phyloP scores from a whole-genome alignment of 2,888 invertebrate species.

The Agonum fuliginosum region DNA sequence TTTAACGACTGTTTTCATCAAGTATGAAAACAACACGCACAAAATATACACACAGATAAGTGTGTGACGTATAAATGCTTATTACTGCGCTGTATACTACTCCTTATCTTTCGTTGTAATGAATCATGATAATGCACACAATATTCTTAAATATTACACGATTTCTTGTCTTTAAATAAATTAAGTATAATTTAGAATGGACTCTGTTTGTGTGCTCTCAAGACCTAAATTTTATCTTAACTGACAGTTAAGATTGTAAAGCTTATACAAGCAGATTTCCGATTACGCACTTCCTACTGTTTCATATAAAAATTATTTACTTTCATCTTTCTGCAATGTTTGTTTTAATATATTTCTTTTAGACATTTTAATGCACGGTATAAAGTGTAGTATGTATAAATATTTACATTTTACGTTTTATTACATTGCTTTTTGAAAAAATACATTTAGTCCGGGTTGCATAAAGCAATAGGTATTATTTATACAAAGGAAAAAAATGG shows the following conservation, averaged over 20 bases:
- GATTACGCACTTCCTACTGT: neutral
- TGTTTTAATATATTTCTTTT: no score
- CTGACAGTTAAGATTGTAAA: neutral
- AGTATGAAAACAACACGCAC: conserved; percentile 37
- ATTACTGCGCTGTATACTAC: conserved; percentile 17
- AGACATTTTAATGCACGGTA: no score
- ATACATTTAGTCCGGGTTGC: no score
- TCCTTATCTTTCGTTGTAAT: conserved; percentile 8
- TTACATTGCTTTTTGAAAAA: no score
- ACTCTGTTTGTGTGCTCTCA: neutral
- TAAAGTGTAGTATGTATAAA: no score
- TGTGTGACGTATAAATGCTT: conserved; percentile 13
- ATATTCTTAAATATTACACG: conserved; percentile 7
- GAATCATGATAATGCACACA: conserved; percentile 32
- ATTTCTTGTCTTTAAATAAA: neutral
- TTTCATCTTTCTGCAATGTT: neutral
- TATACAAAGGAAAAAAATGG: no score
- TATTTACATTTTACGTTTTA: no score
- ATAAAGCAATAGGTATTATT: no score
- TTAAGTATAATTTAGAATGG: neutral
- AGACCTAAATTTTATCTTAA: neutral
- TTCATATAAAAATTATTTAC: neutral
- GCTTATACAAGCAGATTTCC: neutral
- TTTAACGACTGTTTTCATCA: neutral
- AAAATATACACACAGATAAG: conserved; percentile 6